phyloP scores from a whole-genome alignment of 2,888 invertebrate genomes.

The Orthosia gracilis region DNA sequence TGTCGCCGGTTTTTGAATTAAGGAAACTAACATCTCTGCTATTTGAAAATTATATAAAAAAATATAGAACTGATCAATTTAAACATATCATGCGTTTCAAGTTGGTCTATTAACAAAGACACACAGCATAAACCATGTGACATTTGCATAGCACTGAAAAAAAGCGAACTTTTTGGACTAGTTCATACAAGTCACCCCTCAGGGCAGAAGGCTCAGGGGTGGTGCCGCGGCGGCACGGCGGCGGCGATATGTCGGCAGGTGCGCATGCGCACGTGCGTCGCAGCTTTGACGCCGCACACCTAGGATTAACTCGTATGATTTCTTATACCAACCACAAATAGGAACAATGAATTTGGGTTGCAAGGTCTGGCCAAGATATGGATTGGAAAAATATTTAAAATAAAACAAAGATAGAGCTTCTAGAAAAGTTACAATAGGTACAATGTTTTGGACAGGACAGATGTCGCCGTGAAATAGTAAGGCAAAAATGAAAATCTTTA shows the following conservation, averaged over 20 bases:
- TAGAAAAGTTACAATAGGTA: neutral
- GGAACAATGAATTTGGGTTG: conserved; percentile 22
- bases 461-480: neutral
- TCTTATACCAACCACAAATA: conserved; percentile 59
- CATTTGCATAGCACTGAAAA: conserved; percentile 20
- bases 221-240: conserved; percentile 61
- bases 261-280: conserved; percentile 85
- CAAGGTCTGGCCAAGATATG: neutral
- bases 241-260: conserved; percentile 88
- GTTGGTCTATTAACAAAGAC: neutral
- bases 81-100: neutral
- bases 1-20: neutral
- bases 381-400: neutral
- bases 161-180: conserved; percentile 38
- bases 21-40: neutral
- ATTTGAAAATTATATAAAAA: neutral
- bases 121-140: neutral
- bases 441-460: neutral
- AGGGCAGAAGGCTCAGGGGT: conserved; percentile 55
- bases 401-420: neutral
- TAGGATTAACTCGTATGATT: conserved; percentile 74
- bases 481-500: neutral
- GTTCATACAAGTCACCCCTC: conserved; percentile 66
- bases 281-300: conserved; percentile 78
- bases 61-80: neutral